Base-by-base conservation (phyloP, 2,797 vertebrate species). In the Clarias pachynema region DNA sequence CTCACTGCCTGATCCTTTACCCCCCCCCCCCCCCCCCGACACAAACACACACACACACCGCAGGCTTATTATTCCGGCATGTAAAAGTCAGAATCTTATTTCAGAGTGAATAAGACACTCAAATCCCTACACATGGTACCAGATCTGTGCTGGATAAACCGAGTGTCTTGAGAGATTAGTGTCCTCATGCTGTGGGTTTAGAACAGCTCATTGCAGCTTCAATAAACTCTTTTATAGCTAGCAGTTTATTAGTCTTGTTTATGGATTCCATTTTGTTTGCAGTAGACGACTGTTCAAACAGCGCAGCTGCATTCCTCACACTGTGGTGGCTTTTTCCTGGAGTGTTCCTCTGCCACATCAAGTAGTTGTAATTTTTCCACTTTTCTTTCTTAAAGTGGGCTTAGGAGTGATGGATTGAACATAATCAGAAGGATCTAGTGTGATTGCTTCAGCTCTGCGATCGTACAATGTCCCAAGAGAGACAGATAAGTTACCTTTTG, bases 341-440 rank as follows among this genome's bases (percentile, higher is more conserved):
- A 49, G 40, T 44, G 24, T 49, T 6, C 5, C 18, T 26, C n/a
- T 34, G 57, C 26, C 53, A 22, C 18, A 24, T 59, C 29, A 26
- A 73, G 40, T 3, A 22, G 40, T 73, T 73, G 70, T n/a, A n/a
- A 14, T n/a, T n/a, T 24, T 26, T n/a, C 24, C 40, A 75, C n/a
- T 56, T 8, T 31, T 31, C 44, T 74, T 8, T 29, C n/a, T 18
- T 77, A 22, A 34, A 59, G 7, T 22, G 1, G 74, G 9, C 59
- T 10, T 75, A 62, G 75, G 75, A 85, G 83, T 83, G 78, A 85
- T 63, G 56, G 79, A 79, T 60, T 80, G 80, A 63, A 70, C 57
- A 69, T 72, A 83, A 85, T 86, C 87, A 72, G 53, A 53, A 40
- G n/a, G 72, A 74, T 77, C 53, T 26, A 57, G 37, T 20, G 75